Base-by-base conservation (phyloP, 2,888 invertebrate genomes). In the Pheosia tremula region DNA sequence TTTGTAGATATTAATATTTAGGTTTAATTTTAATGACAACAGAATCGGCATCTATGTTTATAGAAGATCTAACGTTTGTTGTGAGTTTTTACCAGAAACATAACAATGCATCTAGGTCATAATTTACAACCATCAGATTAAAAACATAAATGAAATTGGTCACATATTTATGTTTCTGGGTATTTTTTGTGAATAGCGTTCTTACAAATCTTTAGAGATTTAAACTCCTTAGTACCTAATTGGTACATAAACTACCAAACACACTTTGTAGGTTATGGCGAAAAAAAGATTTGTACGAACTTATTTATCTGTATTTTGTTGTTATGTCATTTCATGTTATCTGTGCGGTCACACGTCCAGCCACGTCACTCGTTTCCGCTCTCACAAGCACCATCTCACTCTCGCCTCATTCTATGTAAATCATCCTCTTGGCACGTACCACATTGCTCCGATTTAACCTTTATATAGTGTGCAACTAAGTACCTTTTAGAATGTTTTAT, bases 371-470 rank as follows among this genome's bases (percentile, higher is more conserved):
- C 88, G 88, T 92, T 91, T 92, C 90, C 90, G 89, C 90, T 92
- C 90, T 88, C 92, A 87, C 91, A 85, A 90, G 90, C 93, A 91
- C 91, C 88, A 88, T 90, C 86, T 91, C 92, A 91, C 90, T 89
- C 77, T 89, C 88, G 89, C 89, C 88, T 90, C 92, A 92, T 91
- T 82, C 82, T 74, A 84, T 82, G 80, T 89, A 86, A 83, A 82
- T 60, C 50, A 78, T 83, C 80, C 81, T 82, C 63, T 60, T 63
- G 67, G 71, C 74, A 71, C 72, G 80, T 72, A 78, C 81, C 81
- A 71, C 74, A 80, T 74, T 82, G 83, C 81, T 86, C 76, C 62
- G 55, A 55, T 57, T 56, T 9, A 24, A 24, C 24, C 24, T 24
- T 24, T 24, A 24, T 24, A 24, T 24, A 24, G 24, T 24, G 24